Conservation (phyloP, 2,888 invertebrate species). For the Corbicula japonica region DNA sequence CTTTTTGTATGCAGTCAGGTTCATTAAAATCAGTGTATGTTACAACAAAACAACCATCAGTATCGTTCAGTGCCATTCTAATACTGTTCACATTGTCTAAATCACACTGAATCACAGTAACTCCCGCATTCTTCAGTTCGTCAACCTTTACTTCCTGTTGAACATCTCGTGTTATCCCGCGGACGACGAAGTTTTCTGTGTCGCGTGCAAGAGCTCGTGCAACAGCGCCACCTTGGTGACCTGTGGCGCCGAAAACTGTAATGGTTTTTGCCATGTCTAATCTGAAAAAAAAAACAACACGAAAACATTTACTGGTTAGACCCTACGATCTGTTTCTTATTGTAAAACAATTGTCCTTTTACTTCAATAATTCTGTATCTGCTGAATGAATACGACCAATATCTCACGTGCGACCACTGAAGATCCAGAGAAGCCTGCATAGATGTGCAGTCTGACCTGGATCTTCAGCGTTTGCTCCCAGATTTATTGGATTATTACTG, state of each 20-base stretch:
- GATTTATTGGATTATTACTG: too few relatives aligned
- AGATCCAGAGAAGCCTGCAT: neutral
- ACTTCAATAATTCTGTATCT: neutral
- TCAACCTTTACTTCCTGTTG: constrained; percentile 66
- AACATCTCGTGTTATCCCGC: constrained; percentile 74
- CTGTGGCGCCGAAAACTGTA: constrained; percentile 80
- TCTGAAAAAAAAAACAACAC: constrained; percentile 29
- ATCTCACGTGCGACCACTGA: neutral
- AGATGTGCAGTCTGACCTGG: too few relatives aligned
- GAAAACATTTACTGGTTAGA: neutral
- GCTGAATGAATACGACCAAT: neutral
- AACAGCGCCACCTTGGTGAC: constrained; percentile 78
- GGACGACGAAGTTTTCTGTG: constrained; percentile 69
- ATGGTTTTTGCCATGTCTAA: constrained; percentile 70
- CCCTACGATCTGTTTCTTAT: neutral
- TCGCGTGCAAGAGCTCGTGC: constrained; percentile 72
- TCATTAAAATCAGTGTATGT: constrained; percentile 80
- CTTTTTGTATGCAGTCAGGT: constrained; percentile 76
- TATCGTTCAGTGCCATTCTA: constrained; percentile 64
- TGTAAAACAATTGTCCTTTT: neutral
- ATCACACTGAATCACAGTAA: constrained; percentile 71
- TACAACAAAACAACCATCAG: constrained; percentile 79
- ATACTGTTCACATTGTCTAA: constrained; percentile 68
- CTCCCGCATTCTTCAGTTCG: constrained; percentile 65
- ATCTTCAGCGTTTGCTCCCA: too few relatives aligned